A percentile compares a stretch with the other conserved stretches of the same genome.
phyloP scores from a whole-genome alignment of 2,113 vertebrate genomes.

The Miniopterus natalensis region DNA sequence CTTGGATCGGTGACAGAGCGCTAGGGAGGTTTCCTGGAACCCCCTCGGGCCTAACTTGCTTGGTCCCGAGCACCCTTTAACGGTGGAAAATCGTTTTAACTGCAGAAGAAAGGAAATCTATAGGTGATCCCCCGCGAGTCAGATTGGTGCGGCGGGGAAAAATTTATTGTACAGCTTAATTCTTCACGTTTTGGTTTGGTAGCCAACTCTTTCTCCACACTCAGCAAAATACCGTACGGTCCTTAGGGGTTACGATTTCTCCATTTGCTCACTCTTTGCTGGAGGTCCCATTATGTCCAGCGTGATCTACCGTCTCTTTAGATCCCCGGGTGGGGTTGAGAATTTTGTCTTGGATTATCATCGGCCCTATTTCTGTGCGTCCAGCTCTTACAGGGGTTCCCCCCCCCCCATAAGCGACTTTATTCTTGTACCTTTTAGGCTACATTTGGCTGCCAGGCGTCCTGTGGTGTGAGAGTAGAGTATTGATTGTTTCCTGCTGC shows the following conservation, averaged over 20 bases:
- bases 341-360: neutral
- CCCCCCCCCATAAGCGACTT: neutral
- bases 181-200: neutral
- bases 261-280: neutral
- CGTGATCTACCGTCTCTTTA: neutral
- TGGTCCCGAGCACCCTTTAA: neutral
- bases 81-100: neutral
- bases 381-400: neutral
- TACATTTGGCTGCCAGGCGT: neutral
- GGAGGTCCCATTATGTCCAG: neutral
- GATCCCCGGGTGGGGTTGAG: neutral
- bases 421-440: neutral
- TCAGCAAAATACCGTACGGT: neutral
- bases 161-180: neutral
- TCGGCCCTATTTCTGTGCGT: neutral
- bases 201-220: neutral
- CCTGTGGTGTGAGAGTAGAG: conserved; percentile 28
- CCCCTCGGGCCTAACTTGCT: neutral
- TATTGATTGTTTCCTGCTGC: conserved; percentile 67
- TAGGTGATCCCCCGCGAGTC: neutral
- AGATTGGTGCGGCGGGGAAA: neutral
- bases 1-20: too few species aligned
- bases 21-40: neutral
- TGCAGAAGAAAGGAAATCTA: neutral
- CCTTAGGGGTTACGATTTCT: neutral